Evolutionary conservation across 2,888 invertebrate genomes (phyloP), one percentile per base, ranked within the genome.

Genomic region (Eucera pruinosa): DNA sequence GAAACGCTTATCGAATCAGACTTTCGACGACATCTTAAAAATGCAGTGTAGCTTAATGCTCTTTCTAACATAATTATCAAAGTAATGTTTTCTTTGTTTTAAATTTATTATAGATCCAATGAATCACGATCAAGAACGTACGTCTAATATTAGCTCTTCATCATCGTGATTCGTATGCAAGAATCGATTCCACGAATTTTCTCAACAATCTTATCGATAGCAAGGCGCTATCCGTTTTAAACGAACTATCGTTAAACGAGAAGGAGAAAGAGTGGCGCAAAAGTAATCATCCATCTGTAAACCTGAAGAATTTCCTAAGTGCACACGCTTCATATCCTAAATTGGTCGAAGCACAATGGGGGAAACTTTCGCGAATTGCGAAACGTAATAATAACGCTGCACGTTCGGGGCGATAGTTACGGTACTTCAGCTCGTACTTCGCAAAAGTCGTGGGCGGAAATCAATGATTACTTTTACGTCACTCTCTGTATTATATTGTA

Each of bases 401-500:
- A 13, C 9, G 9, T n/a, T 25, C 13, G 1, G 23, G n/a, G 0
- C 25, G 23, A 18, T 57, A 13, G 9, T 25, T 27, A 2, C 15
- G 2, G 6, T n/a, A n/a, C n/a, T n/a, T n/a, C n/a, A n/a, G n/a
- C n/a, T n/a, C n/a, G n/a, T n/a, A n/a, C 18, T 7, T 50, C 25
- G 20, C 27, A 0, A 39, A 15, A 27, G 5, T 13, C 25, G 55
- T 23, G 23, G 54, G 11, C 18, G 43, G 30, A 55, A 30, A 48
- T 55, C 45, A 55, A 55, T 55, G 50, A 66, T 58, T 48, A 57
- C 50, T 67, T 67, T 67, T 20, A 50, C 45, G 47, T 72, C 39
- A 58, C 27, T 60, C 27, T 60, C 48, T 48, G 55, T 61, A 55
- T 70, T 58, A 36, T 68, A 39, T 80, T 79, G 70, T 84, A 92